Evolutionary conservation across 2,888 invertebrate genomes (phyloP), one percentile per base, ranked within the genome.

Genomic region (Empis stercorea): DNA sequence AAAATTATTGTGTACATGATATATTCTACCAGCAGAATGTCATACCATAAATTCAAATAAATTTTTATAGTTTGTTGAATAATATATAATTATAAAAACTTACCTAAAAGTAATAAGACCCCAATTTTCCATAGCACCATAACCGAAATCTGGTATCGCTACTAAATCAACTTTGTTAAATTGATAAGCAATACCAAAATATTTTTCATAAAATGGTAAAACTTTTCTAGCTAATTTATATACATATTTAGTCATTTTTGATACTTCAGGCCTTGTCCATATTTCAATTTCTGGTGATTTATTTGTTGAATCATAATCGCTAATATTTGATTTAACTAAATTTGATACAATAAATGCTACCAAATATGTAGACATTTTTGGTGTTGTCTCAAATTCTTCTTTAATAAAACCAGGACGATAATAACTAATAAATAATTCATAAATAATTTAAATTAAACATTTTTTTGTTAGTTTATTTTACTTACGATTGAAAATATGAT

Each of bases 291-390:
- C 59, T 2, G 70, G 67, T 51, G 55, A 49, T 14, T 60, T 51
- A 32, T 50, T 52, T 42, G 48, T 43, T 30, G 59, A 56, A 48
- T 67, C 64, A 10, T 56, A 30, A 14, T 57, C 54, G 2, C 62
- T 59, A 48, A 54, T 62, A 23, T 60, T 58, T 0, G 67, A 60
- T 48, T 65, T 66, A 1, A 64, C 63, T 54, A 76, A 70, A 54
- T 75, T 74, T 13, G 74, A 73, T 4, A 76, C 71, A 52, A 76
- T 68, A 57, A 79, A 78, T 1, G 84, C 84, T 5, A 86, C 76
- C 36, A 84, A 68, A 61, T 87, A 85, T 0, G 86, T 83, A 36
- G 84, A 79, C 84, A 87, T 87, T 44, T 75, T 76, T 2, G 80
- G 78, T 1, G 81, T 76, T 43, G 67, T 70, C 49, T 74, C 62